Evolutionary conservation across 2,113 vertebrate genomes (phyloP).

Genomic region (Anser brachyrhynchus): DNA sequence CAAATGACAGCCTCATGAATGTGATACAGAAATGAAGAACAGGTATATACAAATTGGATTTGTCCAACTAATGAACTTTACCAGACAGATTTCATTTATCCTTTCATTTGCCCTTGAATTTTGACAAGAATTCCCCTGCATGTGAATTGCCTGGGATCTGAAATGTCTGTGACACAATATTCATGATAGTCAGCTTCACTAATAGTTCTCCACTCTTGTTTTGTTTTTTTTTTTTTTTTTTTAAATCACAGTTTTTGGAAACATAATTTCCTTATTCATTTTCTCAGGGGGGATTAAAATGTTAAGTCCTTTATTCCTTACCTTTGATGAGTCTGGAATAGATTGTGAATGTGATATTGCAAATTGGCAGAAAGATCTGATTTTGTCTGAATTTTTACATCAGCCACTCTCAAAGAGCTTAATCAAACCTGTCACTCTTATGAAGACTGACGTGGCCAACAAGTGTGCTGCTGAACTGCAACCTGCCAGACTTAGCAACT

Average conservation of each 20-base stretch:
- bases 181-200: neutral
- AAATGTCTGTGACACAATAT: neutral
- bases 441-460: conserved; percentile 56
- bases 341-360: neutral
- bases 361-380: conserved; percentile 48
- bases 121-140: conserved; percentile 27
- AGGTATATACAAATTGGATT: neutral
- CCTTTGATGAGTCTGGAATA: conserved; percentile 15
- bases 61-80: neutral
- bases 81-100: neutral
- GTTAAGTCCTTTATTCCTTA: conserved; percentile 44
- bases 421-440: conserved; percentile 59
- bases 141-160: neutral
- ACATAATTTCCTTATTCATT: conserved; percentile 44
- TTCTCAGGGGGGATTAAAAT: conserved; percentile 41
- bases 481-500: conserved; percentile 32
- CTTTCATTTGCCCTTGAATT: conserved; percentile 5
- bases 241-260: neutral
- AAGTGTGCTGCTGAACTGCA: conserved; percentile 50
- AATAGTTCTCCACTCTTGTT: neutral
- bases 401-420: conserved; percentile 24
- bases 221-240: neutral
- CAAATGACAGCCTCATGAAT: neutral
- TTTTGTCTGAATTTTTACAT: conserved; percentile 31
- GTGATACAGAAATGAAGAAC: neutral